Base-by-base conservation (phyloP, 1,140 invertebrate species). In the Zaprionus taronus region DNA sequence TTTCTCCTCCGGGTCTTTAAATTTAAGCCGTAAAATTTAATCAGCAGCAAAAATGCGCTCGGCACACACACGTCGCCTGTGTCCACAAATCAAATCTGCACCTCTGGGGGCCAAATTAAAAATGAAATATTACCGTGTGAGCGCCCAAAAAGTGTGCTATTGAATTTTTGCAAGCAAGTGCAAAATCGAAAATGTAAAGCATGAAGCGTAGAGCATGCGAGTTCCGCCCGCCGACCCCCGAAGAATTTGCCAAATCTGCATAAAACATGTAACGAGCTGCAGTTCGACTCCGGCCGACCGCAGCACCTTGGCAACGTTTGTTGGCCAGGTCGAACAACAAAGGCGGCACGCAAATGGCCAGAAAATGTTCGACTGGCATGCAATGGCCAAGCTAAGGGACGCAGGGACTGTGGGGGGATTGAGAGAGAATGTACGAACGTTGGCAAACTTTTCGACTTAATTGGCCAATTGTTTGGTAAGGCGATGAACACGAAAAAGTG, bases 391-490 rank as follows among this genome's bases (percentile, higher is more conserved):
- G 55, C 47, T 53, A 57, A 12, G 12, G 15, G 4, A 6, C 49
- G 2, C 1, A 41, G 38, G 38, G 41, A 17, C 31, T 11, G 9
- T 34, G 31, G 26, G 26, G 28, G 28, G 9, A 34, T 11, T 41
- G n/a, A 44, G 11, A 0, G 47, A 24, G 47, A 11, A 51, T 22
- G 17, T 24, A 34, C 15, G 24, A 26, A 38, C 28, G 55, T 55
- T 56, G 77, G 80, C 66, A 77, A 85, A 90, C 72, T 89, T 90
- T 85, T 60, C 67, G 20, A 85, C 81, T 90, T 85, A 89, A 89
- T 90, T 89, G 85, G 81, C 81, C 84, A 85, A 85, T 91, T 89
- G 81, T 85, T 89, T 90, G 68, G 61, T 63, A 81, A 84, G 82
- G 74, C 79, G 78, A 58, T 89, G 71, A 68, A 51, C 78, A 89